These are phyloP conservation scores for Himalopsyche anomala DNA, from an alignment of 2,888 invertebrate species.

Conservation along the genomic window DNA sequence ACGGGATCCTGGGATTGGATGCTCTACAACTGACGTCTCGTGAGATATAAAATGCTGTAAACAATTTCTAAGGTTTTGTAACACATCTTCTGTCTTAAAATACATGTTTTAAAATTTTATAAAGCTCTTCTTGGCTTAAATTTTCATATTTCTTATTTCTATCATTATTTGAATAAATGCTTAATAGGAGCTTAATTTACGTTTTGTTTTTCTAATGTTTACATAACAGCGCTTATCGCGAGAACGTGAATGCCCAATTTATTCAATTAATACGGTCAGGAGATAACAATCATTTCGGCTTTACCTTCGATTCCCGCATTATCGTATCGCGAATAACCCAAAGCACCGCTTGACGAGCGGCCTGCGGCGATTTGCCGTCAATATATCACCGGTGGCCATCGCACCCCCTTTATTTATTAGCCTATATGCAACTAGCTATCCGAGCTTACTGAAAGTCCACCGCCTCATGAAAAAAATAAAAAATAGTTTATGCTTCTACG, in stretches of 20 bases:
- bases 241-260: constrained; percentile 1
- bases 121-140: too few relatives aligned
- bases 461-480: not conserved
- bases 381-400: constrained; percentile 63
- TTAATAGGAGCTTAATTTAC: not conserved
- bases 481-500: too few relatives aligned
- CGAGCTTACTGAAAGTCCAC: not conserved
- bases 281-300: not conserved
- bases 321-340: constrained; percentile 24
- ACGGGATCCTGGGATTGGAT: too few relatives aligned
- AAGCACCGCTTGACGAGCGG: constrained; percentile 21
- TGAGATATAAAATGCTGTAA: too few relatives aligned
- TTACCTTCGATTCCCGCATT: constrained; percentile 3
- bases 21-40: too few relatives aligned
- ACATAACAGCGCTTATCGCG: not conserved
- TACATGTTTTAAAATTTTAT: too few relatives aligned
- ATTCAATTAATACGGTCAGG: not conserved
- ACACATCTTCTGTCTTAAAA: too few relatives aligned
- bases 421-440: not conserved
- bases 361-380: constrained; percentile 49
- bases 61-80: too few relatives aligned
- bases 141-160: too few relatives aligned
- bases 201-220: constrained; percentile 4
- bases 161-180: too few relatives aligned
- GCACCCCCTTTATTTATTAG: constrained; percentile 59